These are phyloP conservation scores for Parapristionchus giblindavisi DNA, from an alignment of 2,888 invertebrate genomes.

Conservation along the genomic window DNA sequence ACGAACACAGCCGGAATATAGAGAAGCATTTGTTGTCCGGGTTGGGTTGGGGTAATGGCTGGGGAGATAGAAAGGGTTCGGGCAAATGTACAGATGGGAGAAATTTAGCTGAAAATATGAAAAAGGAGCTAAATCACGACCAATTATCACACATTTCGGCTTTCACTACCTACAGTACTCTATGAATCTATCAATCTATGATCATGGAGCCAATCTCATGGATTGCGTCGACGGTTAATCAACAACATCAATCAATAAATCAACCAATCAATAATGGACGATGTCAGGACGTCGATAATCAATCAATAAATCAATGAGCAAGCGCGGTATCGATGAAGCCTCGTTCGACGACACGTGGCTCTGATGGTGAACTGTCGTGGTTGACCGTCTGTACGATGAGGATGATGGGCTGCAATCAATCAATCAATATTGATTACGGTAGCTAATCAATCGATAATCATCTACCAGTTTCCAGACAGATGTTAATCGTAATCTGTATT, in stretches of 20 bases:
- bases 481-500: too few species aligned
- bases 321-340: slow-evolving; percentile 66
- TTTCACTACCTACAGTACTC: background rate
- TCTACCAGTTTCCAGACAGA: background rate
- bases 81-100: too few species aligned
- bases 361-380: background rate
- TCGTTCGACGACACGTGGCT: slow-evolving; percentile 55
- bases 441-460: background rate
- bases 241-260: background rate
- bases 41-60: too few species aligned
- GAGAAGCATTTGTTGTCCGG: too few species aligned
- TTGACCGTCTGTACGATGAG: slow-evolving; percentile 44
- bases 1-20: too few species aligned
- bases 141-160: background rate
- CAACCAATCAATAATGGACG: background rate
- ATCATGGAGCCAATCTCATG: background rate
- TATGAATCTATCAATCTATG: background rate
- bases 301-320: slow-evolving; percentile 46
- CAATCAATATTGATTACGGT: background rate
- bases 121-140: too few species aligned
- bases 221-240: background rate
- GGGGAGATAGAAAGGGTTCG: too few species aligned
- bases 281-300: background rate
- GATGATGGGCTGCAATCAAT: slow-evolving; percentile 51
- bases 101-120: too few species aligned